Evolutionary conservation across 2,888 invertebrate species (phyloP), one percentile per base, ranked within the genome.

Genomic region (Dichetophora obliterata): DNA sequence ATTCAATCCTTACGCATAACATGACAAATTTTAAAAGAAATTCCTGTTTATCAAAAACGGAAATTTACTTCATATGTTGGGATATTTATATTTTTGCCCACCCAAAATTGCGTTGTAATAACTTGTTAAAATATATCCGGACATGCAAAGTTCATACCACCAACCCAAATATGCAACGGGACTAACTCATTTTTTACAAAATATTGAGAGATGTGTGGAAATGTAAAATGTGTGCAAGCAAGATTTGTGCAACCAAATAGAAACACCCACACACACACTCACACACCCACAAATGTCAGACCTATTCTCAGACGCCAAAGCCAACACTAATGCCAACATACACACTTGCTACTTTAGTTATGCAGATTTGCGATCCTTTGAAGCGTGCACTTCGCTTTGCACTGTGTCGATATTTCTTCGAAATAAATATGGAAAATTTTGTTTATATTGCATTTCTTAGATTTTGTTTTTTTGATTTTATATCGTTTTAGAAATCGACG

Each of bases 361-460:
- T 59, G 48, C 34, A 69, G 59, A 75, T 75, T 68, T 68, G 31
- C 61, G 34, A 59, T 75, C 31, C 61, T 54, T 48, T 69, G 75
- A 69, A 69, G 69, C 75, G 59, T 68, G 19, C 68, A n/a, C 48
- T 59, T 69, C 74, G 52, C 16, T 73, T 63, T 63, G 73, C 61
- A 24, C 43, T 59, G 5, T 31, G 52, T 52, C 50, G 73, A 61
- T 52, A 65, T 74, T 75, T 69, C 48, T 48, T 37, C 11, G 31
- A 31, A 69, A 69, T 68, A 65, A 74, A 74, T 74, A 68, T 50
- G 50, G 11, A 52, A 48, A 66, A 75, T 75, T 50, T 27, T 74
- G 74, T 74, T 74, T 74, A 74, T 74, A 65, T 74, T 74, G 74
- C 65, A 75, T 75, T 68, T 75, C 59, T 16, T 57, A 5, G 34